These are phyloP conservation scores for Drosophila mettleri DNA, from an alignment of 2,888 invertebrate genomes.

Conservation along the genomic window DNA sequence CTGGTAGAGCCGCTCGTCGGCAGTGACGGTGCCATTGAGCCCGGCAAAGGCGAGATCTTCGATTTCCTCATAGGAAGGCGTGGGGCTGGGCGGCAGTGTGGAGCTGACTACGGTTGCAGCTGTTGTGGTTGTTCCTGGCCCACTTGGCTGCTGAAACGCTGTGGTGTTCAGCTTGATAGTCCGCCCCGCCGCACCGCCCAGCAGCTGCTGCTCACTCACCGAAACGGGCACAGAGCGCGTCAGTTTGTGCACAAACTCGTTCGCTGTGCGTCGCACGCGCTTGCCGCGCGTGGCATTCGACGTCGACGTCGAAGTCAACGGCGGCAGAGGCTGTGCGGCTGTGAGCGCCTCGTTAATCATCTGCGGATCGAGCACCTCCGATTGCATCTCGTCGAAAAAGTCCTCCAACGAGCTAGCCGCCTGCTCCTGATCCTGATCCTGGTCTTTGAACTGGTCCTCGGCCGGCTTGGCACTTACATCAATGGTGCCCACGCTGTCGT, in stretches of 20 bases:
- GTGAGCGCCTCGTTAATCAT: conserved; percentile 79
- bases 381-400: conserved; percentile 75
- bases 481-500: conserved; percentile 63
- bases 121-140: conserved; percentile 20
- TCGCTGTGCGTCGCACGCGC: conserved; percentile 64
- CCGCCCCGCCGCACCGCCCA: conserved; percentile 61
- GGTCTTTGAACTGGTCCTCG: conserved; percentile 5
- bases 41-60: conserved; percentile 83
- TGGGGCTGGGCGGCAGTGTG: conserved; percentile 13
- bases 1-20: conserved; percentile 42
- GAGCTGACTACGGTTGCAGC: conserved; percentile 11
- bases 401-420: conserved; percentile 67
- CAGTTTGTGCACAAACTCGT: conserved; percentile 81
- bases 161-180: conserved; percentile 82
- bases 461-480: conserved; percentile 30
- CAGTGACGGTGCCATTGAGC: conserved; percentile 78
- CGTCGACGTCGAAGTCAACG: not conserved
- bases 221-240: conserved; percentile 78
- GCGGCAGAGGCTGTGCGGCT: not conserved
- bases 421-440: conserved; percentile 11
- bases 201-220: conserved; percentile 65
- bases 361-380: conserved; percentile 77
- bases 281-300: not conserved
- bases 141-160: conserved; percentile 69
- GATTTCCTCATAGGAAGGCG: conserved; percentile 70